Base-by-base conservation (phyloP, 2,113 vertebrate genomes). In the Prionailurus viverrinus region DNA sequence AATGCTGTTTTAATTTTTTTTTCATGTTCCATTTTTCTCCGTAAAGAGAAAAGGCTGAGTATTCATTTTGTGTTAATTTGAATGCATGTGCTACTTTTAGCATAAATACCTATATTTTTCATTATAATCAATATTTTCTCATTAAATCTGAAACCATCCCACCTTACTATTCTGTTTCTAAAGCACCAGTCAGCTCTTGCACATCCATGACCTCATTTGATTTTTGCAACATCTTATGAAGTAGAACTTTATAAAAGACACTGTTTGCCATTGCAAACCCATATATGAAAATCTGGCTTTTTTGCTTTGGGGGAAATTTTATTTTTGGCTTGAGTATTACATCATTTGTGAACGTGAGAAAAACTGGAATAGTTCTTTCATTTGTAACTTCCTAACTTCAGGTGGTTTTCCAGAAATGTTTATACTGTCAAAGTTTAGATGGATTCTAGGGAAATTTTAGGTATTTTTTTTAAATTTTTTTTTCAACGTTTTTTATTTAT, bases 31-130 rank as follows among this genome's bases (percentile, higher is more conserved):
- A 0, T 65, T 93, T 91, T 93, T 29, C 66, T 80, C 76, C 48
- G 41, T n/a, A 65, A 88, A 71, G 33, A 78, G 25, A 87, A 85
- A 94, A 83, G 48, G 0, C 55, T 65, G 53, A 86, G 12, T 84
- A 11, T 92, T 94, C 74, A 86, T 89, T 94, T 91, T 51, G 5
- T 41, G 76, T 90, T 91, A 88, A 63, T 86, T 95, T 45, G 63
- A 92, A 95, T 68, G 51, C 19, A 13, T 29, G 15, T 10, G n/a
- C n/a, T 90, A 33, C 76, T 84, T 83, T 87, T 90, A 76, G 29
- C 68, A 96, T 36, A 68, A 65, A 81, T 78, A 4, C 76, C 14
- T 92, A 3, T 95, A 69, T 95, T 85, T 94, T 95, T 93, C 87
- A 69, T 86, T 82, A 11, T 41, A 73, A 87, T 69, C 8, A 33